phyloP scores from a whole-genome alignment of 2,888 invertebrate species.

The Melinopterus prodromus region DNA sequence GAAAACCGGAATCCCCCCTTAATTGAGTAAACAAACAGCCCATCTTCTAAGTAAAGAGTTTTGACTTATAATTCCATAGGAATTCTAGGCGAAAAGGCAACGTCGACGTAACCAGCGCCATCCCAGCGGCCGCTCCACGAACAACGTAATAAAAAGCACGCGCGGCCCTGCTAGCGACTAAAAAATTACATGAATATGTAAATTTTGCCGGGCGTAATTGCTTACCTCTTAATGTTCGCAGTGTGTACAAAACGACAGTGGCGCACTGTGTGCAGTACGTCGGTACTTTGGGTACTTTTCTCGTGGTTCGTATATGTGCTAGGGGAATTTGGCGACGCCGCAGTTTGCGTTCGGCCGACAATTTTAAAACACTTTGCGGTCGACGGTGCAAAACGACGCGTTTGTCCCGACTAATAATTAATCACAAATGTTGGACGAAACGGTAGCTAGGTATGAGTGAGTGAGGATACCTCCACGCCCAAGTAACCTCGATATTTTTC shows the following conservation, averaged over 20 bases:
- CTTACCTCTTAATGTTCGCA: slow-evolving; percentile 31
- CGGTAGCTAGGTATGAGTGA: not conserved
- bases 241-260: not conserved
- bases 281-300: not conserved
- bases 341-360: not conserved
- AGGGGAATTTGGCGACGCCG: not conserved
- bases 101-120: not conserved
- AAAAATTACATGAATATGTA: slow-evolving; percentile 31
- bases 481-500: too few species aligned
- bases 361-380: not conserved
- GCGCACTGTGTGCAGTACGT: not conserved
- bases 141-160: not conserved
- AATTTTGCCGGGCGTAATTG: slow-evolving; percentile 32
- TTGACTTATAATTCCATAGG: too few species aligned
- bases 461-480: too few species aligned
- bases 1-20: too few species aligned
- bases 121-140: not conserved
- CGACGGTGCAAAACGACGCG: not conserved
- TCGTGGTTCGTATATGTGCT: not conserved
- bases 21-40: too few species aligned
- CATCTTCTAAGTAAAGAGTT: too few species aligned
- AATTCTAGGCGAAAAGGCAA: not conserved
- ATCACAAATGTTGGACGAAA: not conserved
- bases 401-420: not conserved
- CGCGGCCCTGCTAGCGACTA: not conserved